phyloP scores from a whole-genome alignment of 2,113 vertebrate genomes.

The Pelusios castaneus region DNA sequence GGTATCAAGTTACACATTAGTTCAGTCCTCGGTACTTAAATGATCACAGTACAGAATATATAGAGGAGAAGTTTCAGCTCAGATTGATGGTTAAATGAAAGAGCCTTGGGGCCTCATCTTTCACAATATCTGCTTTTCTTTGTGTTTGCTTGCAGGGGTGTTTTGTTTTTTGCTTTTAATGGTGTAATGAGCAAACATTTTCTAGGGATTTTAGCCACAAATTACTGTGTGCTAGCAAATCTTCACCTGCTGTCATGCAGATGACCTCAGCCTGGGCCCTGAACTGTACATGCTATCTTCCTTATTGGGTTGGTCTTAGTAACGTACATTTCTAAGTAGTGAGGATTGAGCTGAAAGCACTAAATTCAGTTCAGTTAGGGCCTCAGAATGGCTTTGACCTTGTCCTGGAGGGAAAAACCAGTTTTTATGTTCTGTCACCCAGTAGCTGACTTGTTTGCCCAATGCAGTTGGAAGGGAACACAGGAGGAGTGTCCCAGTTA shows the following conservation, averaged over 20 bases:
- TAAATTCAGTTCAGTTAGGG: background rate
- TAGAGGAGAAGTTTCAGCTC: background rate
- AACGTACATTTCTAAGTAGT: rapidly evolving
- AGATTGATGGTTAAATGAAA: background rate
- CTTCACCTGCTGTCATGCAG: background rate
- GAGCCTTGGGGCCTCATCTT: background rate
- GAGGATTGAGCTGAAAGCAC: background rate
- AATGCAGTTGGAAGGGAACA: background rate
- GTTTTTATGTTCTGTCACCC: background rate
- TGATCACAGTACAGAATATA: background rate
- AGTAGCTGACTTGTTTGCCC: background rate
- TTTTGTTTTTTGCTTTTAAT: background rate
- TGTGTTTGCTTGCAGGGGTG: no score
- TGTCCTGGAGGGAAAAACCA: rapidly evolving
- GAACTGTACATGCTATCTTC: background rate
- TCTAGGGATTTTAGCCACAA: background rate
- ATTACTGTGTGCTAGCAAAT: background rate
- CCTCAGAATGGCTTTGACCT: background rate
- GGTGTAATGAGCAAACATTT: background rate
- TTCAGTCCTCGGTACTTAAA: background rate
- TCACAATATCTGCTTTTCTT: background rate
- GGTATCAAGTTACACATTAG: background rate
- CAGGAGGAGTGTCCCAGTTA: rapidly evolving
- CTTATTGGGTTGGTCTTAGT: background rate
- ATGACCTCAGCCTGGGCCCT: background rate